Evolutionary conservation across 2,113 vertebrate species (phyloP), one percentile per base, ranked within the genome.

Genomic region (Petroica traversi): DNA sequence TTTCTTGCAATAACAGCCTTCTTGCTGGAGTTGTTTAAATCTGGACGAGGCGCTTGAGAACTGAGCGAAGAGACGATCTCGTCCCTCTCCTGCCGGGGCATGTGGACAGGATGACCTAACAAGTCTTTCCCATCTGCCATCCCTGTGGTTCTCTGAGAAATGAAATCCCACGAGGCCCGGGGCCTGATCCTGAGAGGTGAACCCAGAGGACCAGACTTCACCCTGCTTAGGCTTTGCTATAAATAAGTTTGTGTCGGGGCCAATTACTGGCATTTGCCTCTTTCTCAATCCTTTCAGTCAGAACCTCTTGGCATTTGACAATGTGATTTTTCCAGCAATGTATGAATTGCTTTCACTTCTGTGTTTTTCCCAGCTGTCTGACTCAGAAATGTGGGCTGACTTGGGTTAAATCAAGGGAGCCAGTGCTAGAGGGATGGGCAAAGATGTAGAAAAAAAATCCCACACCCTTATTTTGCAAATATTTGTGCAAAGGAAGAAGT

Each of bases 141-240:
- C 82, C 61, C 90, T 31, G 63, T 63, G 67, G 55, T 93, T 97
- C 95, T 92, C 92, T 96, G 96, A 97, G 96, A 97, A 97, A 96
- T 81, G 9, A 83, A 94, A 92, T 81, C 96, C 92, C 96, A 68
- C 33, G 88, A 90, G 96, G 88, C n/a, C 14, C 40, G 58, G 92
- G 85, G 95, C 90, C 94, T 95, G 95, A 96, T 97, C 93, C 95
- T 96, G 96, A 96, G 96, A 96, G 93, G 95, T 96, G 95, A 96
- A 97, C 85, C 88, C 93, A 72, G 79, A 4, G 2, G 94, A 81
- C 36, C 41, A 96, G 90, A 95, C 75, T 95, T 95, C 94, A 90
- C 92, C 36, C 96, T 94, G 68, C 85, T 96, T 86, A 88, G 80
- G 77, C 79, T 94, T 55, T 90, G 48, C 94, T 96, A 97, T 95